Evolutionary conservation across 2,113 vertebrate species (phyloP).

Genomic region (Probosciger aterrimus): DNA sequence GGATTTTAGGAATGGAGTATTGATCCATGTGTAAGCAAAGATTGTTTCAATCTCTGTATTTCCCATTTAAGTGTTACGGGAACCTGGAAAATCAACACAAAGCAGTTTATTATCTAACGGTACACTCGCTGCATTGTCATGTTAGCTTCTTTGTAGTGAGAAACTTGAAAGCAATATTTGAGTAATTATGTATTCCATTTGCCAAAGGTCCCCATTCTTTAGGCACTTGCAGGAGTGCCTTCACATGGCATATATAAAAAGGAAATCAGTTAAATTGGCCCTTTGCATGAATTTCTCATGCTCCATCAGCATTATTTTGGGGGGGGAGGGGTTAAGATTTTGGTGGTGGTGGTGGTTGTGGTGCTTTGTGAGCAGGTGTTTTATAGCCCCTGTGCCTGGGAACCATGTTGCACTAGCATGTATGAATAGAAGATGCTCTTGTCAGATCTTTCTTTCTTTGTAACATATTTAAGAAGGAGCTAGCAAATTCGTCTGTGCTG

Average conservation of each 20-base stretch:
- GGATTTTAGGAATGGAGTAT: background rate
- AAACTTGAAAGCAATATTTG: background rate
- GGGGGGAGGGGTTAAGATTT: background rate
- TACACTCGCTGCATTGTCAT: background rate
- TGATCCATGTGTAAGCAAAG: conserved; percentile 16
- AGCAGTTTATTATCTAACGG: background rate
- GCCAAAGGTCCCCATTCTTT: background rate
- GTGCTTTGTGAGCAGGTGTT: background rate
- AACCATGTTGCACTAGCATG: background rate
- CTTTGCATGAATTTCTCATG: background rate
- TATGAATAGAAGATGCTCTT: background rate
- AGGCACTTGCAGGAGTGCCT: background rate
- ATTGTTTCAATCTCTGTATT: background rate
- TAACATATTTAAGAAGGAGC: background rate
- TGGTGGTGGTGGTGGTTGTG: background rate
- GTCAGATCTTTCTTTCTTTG: background rate
- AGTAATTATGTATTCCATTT: background rate
- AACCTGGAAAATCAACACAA: background rate
- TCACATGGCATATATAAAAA: background rate
- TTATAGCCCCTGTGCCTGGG: background rate
- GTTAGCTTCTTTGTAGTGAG: background rate
- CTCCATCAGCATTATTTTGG: background rate
- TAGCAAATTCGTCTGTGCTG: background rate
- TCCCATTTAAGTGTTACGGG: background rate
- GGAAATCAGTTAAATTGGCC: background rate